Evolutionary conservation across 1,140 invertebrate genomes (phyloP), one percentile per base, ranked within the genome.

Genomic region (Medauroidea extradentata): DNA sequence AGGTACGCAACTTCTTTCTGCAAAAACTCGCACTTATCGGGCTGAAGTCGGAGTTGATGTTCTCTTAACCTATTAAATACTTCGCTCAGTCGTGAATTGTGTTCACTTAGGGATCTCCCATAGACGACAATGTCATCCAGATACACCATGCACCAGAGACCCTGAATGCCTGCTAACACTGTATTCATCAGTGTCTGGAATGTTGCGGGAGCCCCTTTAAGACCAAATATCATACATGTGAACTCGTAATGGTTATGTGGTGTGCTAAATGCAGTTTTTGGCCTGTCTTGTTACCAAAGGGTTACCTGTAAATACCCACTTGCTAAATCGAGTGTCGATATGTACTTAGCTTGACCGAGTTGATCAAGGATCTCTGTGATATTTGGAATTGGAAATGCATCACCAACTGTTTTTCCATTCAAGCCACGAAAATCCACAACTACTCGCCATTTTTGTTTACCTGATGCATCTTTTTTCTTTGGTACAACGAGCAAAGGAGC

Each of bases 301-400:
- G 70, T 64, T 7, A 82, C 69, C 61, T 83, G 80, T 62, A 76
- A 77, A 61, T 76, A 82, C 7, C 79, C 80, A 39, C 63, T 68
- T 1, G 65, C 67, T 2, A 79, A 57, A 69, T 82, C 76, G 13
- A 81, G 49, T 1, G 71, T 70, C 3, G 70, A 64, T 57, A 80
- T 80, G 53, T 69, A 75, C n/a, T 62, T 62, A 5, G 64, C 39
- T 4, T 65, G 69, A 8, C 69, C 66, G 43, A 81, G 60, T 60
- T 71, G 70, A 59, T 78, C 72, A 14, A 83, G 64, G 43, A 72
- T 67, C 69, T 38, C 73, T 70, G 14, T 80, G 73, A 8, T 68
- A 34, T n/a, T n/a, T 34, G 29, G 29, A 11, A 34, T 34, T 4
- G 29, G 11, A 34, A 34, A 34, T 34, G 29, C 29, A 53, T 78